Base-by-base conservation (phyloP, 64 coral and sea anemone genomes). In the Montipora foliosa region DNA sequence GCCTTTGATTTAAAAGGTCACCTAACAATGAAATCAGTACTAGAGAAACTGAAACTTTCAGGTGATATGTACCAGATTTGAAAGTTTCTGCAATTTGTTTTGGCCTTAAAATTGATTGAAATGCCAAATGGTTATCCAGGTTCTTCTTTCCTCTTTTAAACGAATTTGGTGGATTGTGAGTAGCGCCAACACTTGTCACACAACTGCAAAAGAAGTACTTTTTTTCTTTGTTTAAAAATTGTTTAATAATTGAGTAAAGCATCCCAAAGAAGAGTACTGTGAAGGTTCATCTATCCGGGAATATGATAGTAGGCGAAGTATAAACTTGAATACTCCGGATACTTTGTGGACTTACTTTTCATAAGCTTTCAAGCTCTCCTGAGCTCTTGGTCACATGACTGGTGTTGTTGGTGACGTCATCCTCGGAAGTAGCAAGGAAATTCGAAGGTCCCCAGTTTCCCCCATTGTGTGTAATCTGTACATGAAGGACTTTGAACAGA, bases 1-100 rank as follows among this genome's bases (percentile, higher is more conserved):
- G 17, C 64, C 64, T 68, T 68, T 68, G 64, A 68, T 68, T 68
- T 68, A 14, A 13, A 68, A 68, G 15, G 64, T 68, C 64, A 17
- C 13, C 64, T 68, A 68, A 13, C 64, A 68, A 68, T 68, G 64
- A 68, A 68, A 68, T 68, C 64, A 68, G 64, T 68, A 16, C 64
- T 68, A 68, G 17, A 68, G 64, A 68, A 68, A 68, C 64, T 68
- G 64, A 68, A 68, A 68, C 64, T 68, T 68, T 68, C 64, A 68
- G 10, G 64, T 68, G 64, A 68, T 68, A 17, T 68, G 64, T n/a
- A 17, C 17, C 17, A n/a, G 64, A 14, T n/a, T 68, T 17, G 2
- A 68, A 68, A 17, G 17, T 57, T 57, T 57, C 53, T 57, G 53
- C 3, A n/a, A 68, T 68, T 37, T 37, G 37, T 37, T 37, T 37